Evolutionary conservation across 2,888 invertebrate genomes (phyloP).

Genomic region (Philereme vetulata): DNA sequence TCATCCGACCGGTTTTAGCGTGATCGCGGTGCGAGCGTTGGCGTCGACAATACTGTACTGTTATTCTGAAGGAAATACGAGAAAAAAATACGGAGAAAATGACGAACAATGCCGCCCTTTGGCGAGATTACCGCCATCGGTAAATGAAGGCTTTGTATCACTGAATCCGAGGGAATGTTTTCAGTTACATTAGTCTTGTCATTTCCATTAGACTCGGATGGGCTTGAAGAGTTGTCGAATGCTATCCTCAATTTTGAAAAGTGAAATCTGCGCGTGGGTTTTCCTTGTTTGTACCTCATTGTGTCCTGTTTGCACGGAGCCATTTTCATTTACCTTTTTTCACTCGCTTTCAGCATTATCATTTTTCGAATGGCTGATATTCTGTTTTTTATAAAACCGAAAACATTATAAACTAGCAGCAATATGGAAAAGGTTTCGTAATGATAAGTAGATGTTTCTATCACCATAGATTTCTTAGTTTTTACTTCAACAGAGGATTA

Average conservation of each 20-base stretch:
- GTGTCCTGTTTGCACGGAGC: constrained; percentile 18
- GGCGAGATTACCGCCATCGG: constrained; percentile 83
- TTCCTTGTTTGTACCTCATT: constrained; percentile 36
- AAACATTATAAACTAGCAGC: too few species aligned
- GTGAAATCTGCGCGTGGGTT: constrained; percentile 37
- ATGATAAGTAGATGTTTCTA: too few species aligned
- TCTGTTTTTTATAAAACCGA: constrained; percentile 1
- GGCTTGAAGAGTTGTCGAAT: constrained; percentile 65
- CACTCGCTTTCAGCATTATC: constrained; percentile 5
- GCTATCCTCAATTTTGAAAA: constrained; percentile 54
- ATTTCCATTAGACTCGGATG: constrained; percentile 64
- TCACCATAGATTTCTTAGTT: too few species aligned
- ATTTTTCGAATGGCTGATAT: constrained; percentile 2
- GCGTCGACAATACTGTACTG: constrained; percentile 81
- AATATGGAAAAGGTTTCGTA: too few species aligned
- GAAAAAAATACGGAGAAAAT: constrained; percentile 72
- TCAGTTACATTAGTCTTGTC: constrained; percentile 79
- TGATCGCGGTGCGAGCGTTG: constrained; percentile 73
- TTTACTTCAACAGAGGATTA: too few species aligned
- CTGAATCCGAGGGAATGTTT: constrained; percentile 64
- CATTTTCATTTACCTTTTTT: constrained; percentile 14
- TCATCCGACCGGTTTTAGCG: constrained; percentile 78
- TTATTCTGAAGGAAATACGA: constrained; percentile 78
- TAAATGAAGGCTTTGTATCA: constrained; percentile 80
- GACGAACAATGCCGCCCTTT: constrained; percentile 81